phyloP scores from a whole-genome alignment of 2,113 vertebrate genomes.

The Anguilla japonica region DNA sequence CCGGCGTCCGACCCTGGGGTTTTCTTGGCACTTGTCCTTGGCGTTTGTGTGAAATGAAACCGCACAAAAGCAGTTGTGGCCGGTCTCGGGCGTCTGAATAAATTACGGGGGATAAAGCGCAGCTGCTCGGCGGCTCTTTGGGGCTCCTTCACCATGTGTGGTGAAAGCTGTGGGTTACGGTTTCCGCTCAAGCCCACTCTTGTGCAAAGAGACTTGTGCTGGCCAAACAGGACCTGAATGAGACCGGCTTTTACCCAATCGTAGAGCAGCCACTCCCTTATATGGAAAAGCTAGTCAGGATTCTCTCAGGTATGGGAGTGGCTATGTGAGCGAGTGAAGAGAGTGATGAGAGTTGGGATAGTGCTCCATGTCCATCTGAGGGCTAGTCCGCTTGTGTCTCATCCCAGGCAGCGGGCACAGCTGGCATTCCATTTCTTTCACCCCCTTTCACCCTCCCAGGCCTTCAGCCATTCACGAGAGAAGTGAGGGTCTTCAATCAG shows the following conservation, averaged over 20 bases:
- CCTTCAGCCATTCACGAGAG: neutral
- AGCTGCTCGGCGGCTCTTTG: neutral
- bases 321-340: neutral
- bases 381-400: neutral
- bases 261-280: neutral
- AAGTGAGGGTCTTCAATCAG: neutral
- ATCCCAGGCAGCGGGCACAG: neutral
- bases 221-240: neutral
- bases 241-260: neutral
- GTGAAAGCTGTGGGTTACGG: neutral
- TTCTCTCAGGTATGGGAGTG: neutral
- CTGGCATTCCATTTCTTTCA: neutral
- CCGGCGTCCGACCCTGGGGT: neutral
- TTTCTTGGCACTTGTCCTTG: neutral
- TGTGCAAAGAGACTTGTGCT: neutral
- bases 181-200: neutral
- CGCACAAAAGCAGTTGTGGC: conserved; percentile 4
- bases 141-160: neutral
- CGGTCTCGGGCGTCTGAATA: neutral
- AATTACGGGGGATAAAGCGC: neutral
- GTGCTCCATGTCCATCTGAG: neutral
- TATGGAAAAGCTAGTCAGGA: neutral
- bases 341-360: neutral
- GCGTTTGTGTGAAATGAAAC: neutral
- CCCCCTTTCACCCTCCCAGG: neutral